Evolutionary conservation across 1,140 invertebrate genomes (phyloP), one percentile per base, ranked within the genome.

Genomic region (Brachionus paranguensis): DNA sequence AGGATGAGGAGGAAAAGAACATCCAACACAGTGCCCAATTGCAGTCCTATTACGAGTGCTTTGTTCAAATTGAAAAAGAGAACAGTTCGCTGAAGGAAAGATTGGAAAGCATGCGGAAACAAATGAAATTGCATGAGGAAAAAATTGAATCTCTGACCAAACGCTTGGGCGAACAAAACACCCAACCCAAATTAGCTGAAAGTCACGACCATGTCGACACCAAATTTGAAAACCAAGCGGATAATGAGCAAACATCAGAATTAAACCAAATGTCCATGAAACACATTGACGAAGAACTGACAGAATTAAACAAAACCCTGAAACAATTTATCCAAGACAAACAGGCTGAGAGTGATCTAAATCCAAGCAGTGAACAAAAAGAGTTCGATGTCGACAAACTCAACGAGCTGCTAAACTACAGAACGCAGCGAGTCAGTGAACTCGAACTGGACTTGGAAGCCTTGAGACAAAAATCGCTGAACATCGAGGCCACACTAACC

Each of bases 61-160:
- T 81, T 64, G 41, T 81, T 24, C 78, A 81, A 68, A 81, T 81
- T 14, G 78, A 81, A 47, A 81, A 81, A 81, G 78, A 81, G 27
- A 81, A 81, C 43, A 55, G 60, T 68, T 64, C 53, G 6, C 24
- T 81, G 1, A 81, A 81, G 24, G 43, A 45, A 8, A 60, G 60
- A 64, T 12, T 64, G 33, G 78, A 81, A n/a, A 53, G 20, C 17
- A 60, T 81, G 78, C 55, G 53, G n/a, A 24, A 17, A 17, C 37
- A 68, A 37, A 47, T 64, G 50, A 47, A 11, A 50, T 27, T 11
- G 10, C 72, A 76, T 29, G 43, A 76, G 45, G 24, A 76, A 1
- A 76, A 76, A 50, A 53, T 76, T 5, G 72, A 76, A 24, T 8
- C 14, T 76, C 27, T 76, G 27, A 76, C 14, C 3, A 76, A 76